Percentiles rank a stretch among this genome's conserved stretches.
These are phyloP conservation scores for Silurus aristotelis DNA, from an alignment of 2,797 vertebrate species.

Conservation along the genomic window DNA sequence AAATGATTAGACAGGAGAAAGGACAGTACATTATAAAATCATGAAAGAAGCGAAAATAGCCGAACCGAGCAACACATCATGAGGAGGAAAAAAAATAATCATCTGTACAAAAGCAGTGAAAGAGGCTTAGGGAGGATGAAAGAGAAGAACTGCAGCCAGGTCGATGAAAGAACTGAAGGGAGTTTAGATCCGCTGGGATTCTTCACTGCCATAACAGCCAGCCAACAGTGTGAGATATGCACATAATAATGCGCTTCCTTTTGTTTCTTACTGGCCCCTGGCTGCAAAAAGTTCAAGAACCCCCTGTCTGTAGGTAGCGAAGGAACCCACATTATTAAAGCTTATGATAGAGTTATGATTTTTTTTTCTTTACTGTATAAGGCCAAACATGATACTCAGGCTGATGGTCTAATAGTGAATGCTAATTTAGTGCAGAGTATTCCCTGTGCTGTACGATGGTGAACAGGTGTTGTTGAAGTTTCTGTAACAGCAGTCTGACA, in stretches of 20 bases:
- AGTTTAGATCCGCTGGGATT: constrained; percentile 35
- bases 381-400: not conserved
- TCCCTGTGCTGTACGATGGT: not conserved
- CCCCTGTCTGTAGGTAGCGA: not conserved
- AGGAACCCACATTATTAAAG: not conserved
- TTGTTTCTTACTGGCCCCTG: constrained; percentile 28
- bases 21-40: not conserved
- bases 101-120: not conserved
- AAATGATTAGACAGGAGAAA: constrained; percentile 24
- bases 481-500: not conserved
- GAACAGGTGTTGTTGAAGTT: not conserved
- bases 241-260: constrained; percentile 46
- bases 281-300: constrained; percentile 8
- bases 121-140: constrained; percentile 34
- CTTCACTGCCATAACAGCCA: constrained; percentile 36
- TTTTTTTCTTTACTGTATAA: not conserved
- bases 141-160: constrained; percentile 21
- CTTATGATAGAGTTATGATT: not conserved
- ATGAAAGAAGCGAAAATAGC: constrained; percentile 3
- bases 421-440: not conserved
- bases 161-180: constrained; percentile 42
- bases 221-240: constrained; percentile 41
- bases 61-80: constrained; percentile 7
- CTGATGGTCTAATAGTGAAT: not conserved
- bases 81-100: not conserved